Percentiles rank a stretch among this genome's conserved stretches.
These are phyloP conservation scores for Ceuthmochares aereus DNA, from an alignment of 2,113 vertebrate genomes.

Conservation along the genomic window DNA sequence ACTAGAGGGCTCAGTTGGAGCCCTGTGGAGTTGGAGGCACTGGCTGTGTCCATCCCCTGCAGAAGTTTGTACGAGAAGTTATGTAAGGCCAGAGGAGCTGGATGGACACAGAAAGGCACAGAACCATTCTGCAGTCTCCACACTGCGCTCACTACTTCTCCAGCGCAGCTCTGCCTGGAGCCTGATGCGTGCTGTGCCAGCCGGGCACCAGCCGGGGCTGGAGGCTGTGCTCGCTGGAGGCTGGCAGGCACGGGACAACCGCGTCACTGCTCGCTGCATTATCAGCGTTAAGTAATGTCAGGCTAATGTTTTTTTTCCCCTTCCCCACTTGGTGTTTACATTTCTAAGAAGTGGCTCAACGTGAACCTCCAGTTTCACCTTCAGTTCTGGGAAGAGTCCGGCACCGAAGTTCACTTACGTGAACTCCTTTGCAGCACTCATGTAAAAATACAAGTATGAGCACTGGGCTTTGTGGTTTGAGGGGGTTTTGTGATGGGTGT, in stretches of 20 bases:
- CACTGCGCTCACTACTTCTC: rapidly evolving
- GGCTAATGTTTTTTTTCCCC: neutral
- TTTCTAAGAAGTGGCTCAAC: constrained; percentile 6
- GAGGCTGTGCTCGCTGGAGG: rapidly evolving
- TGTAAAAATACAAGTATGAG: neutral
- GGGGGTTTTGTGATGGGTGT: neutral
- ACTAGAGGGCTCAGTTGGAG: constrained; percentile 53
- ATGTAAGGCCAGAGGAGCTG: neutral
- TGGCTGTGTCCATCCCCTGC: neutral
- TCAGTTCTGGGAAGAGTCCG: neutral
- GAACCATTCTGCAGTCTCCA: neutral
- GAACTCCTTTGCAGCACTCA: neutral
- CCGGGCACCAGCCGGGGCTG: rapidly evolving
- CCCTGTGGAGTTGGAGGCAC: neutral
- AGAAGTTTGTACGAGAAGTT: neutral
- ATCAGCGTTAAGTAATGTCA: neutral
- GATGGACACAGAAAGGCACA: rapidly evolving
- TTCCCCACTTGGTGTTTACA: neutral
- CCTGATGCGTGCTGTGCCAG: rapidly evolving
- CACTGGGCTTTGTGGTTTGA: neutral
- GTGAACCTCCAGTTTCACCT: neutral
- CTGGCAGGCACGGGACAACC: neutral
- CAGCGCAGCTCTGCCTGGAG: rapidly evolving
- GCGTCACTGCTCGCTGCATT: neutral
- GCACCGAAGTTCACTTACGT: rapidly evolving